Evolutionary conservation across 2,797 vertebrate genomes (phyloP).

Genomic region (Chaunax sp.): DNA sequence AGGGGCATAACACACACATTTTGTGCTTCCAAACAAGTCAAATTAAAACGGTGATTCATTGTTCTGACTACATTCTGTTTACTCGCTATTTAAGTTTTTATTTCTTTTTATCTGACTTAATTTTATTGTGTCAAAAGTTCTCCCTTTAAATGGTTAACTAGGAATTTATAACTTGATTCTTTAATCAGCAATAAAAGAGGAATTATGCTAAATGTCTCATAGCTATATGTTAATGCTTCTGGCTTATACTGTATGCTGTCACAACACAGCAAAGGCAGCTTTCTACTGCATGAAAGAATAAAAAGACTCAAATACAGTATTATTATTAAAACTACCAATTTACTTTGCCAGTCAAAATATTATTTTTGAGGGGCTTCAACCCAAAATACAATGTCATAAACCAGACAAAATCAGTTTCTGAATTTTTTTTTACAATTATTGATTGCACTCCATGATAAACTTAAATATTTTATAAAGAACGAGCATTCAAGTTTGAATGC

Average conservation of each 20-base stretch:
- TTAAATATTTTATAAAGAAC: too few relatives aligned
- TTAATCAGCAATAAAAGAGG: too few relatives aligned
- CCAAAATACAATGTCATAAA: conserved; percentile 24
- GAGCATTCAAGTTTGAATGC: too few relatives aligned
- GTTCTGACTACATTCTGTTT: neutral
- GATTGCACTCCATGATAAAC: too few relatives aligned
- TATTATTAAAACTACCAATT: conserved; percentile 38
- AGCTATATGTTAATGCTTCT: neutral
- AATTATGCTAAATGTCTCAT: too few relatives aligned
- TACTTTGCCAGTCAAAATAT: conserved; percentile 19
- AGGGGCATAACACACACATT: conserved; percentile 30
- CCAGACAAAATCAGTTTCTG: conserved; percentile 20
- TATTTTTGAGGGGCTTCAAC: conserved; percentile 8
- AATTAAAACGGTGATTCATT: conserved; percentile 26
- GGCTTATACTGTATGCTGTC: neutral
- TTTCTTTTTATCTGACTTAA: conserved; percentile 4
- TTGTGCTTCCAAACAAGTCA: conserved; percentile 30
- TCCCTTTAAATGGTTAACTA: conserved; percentile 4
- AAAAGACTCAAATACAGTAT: neutral
- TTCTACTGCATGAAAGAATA: conserved; percentile 10
- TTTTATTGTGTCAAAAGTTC: conserved; percentile 21
- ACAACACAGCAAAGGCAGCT: neutral
- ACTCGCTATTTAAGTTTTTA: too few relatives aligned
- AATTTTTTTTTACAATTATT: conserved; percentile 5
- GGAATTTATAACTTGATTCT: too few relatives aligned